Conservation (phyloP, 2,113 vertebrate species). For the Pomatorhinus ruficollis region DNA sequence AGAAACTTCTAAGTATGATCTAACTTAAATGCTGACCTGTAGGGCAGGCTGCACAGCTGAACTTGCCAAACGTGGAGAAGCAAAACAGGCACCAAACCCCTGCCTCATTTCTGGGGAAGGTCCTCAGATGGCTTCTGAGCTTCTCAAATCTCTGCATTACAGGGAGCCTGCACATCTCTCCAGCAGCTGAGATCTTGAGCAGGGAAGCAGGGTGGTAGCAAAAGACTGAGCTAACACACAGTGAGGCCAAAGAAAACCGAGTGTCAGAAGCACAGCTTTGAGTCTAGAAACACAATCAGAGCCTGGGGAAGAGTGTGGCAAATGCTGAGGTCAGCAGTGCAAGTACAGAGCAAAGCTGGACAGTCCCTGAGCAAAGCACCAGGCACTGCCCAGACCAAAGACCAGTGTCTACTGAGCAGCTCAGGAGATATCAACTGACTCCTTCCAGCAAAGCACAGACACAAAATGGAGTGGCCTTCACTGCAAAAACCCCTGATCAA, state of each 20-base stretch:
- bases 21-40: not conserved
- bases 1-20: not conserved
- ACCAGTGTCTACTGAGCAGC: not conserved
- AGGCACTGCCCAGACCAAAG: fast-evolving
- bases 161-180: not conserved
- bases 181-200: not conserved
- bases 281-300: not conserved
- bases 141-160: not conserved
- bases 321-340: not conserved
- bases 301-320: not conserved
- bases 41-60: not conserved
- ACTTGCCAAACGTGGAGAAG: not conserved
- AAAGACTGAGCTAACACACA: not conserved
- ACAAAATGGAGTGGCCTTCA: not conserved
- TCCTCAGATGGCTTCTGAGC: not conserved
- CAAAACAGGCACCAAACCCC: not conserved
- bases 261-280: not conserved
- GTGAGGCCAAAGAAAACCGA: not conserved
- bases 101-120: not conserved
- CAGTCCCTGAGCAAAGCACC: not conserved
- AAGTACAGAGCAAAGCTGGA: not conserved
- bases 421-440: not conserved
- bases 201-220: not conserved
- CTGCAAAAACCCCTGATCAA: not conserved
- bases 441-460: not conserved